A percentile compares a stretch with the other conserved stretches of the same genome.
phyloP scores from a whole-genome alignment of 2,113 vertebrate genomes.

The Oenanthe oenanthe region DNA sequence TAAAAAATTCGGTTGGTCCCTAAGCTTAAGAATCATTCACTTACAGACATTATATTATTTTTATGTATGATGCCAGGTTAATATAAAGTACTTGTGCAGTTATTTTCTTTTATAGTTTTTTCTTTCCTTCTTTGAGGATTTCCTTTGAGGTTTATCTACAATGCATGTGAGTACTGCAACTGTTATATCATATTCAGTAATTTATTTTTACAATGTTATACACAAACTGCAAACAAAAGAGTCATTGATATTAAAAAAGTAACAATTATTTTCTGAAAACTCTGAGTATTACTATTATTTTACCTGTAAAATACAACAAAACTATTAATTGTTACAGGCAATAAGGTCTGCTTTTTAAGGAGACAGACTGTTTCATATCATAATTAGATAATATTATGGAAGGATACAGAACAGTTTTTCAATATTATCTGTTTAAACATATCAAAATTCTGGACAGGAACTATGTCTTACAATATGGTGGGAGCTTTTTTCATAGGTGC shows the following conservation, averaged over 20 bases:
- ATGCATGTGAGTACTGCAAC: background rate
- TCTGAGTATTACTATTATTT: background rate
- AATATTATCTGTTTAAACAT: slow-evolving; percentile 30
- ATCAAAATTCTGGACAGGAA: slow-evolving; percentile 1
- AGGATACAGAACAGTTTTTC: background rate
- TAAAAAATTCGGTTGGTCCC: slow-evolving; percentile 63
- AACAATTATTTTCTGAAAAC: background rate
- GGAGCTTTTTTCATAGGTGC: background rate
- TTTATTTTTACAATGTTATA: background rate
- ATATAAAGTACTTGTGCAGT: slow-evolving; percentile 40
- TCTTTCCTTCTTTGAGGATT: slow-evolving; percentile 42
- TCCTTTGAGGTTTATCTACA: slow-evolving; percentile 51
- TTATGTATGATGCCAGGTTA: slow-evolving; percentile 37
- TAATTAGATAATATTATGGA: background rate
- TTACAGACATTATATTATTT: slow-evolving; percentile 56
- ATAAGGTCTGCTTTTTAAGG: background rate
- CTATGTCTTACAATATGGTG: background rate
- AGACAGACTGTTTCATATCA: background rate
- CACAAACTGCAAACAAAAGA: slow-evolving; percentile 5
- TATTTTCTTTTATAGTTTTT: slow-evolving; percentile 53
- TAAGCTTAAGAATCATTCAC: slow-evolving; percentile 35
- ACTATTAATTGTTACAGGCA: background rate
- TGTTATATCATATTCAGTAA: slow-evolving; percentile 46
- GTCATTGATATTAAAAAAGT: background rate
- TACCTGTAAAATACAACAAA: background rate